These are phyloP conservation scores for Alces alces DNA, from an alignment of 2,113 vertebrate genomes.

Conservation along the genomic window DNA sequence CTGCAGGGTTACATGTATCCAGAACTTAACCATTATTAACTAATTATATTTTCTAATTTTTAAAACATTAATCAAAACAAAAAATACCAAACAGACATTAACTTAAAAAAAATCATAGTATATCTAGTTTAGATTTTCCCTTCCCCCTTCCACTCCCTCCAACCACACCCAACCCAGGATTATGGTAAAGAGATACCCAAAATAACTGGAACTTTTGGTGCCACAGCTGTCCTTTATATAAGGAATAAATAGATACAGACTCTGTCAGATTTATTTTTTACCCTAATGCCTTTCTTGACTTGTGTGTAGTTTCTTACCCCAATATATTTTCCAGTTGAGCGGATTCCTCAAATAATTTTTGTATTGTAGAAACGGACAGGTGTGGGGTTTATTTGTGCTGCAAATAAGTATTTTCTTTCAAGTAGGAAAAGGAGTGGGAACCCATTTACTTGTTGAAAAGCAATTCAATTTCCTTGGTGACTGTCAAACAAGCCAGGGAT, in stretches of 20 bases:
- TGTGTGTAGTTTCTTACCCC: conserved; percentile 2
- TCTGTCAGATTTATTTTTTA: conserved; percentile 17
- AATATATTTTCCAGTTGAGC: conserved; percentile 46
- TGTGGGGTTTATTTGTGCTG: conserved; percentile 51
- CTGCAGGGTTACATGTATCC: not conserved
- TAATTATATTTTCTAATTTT: not conserved
- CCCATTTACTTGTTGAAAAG: conserved; percentile 60
- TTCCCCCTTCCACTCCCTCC: accelerated
- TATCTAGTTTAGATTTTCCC: not conserved
- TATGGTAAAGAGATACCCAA: not conserved
- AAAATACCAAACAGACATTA: not conserved
- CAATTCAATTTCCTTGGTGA: conserved; percentile 71
- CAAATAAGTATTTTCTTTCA: conserved; percentile 66
- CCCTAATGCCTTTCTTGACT: not conserved
- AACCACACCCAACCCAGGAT: not conserved
- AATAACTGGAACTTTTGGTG: not conserved
- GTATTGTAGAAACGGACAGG: conserved; percentile 38
- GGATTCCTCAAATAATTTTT: conserved; percentile 46
- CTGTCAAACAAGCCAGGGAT: conserved; percentile 71
- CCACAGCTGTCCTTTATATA: not conserved
- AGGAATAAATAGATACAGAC: conserved; percentile 18
- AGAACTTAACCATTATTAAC: not conserved
- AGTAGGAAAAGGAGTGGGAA: conserved; percentile 48
- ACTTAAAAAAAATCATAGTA: not conserved
- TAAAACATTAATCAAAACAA: not conserved